These are phyloP conservation scores for Myotis myotis DNA, from an alignment of 2,797 vertebrate genomes.

Conservation along the genomic window DNA sequence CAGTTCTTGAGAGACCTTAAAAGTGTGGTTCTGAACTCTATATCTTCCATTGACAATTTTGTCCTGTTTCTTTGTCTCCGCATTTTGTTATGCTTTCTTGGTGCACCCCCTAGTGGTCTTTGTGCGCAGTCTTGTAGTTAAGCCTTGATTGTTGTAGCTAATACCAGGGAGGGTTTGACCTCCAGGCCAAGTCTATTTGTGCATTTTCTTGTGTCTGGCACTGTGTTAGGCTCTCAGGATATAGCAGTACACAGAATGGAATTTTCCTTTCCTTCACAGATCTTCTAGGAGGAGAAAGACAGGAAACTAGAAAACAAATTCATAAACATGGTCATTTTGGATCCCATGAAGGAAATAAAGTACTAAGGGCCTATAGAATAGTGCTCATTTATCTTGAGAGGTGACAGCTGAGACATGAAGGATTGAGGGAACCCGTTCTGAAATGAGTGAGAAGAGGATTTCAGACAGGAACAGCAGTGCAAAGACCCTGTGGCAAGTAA, in stretches of 20 bases:
- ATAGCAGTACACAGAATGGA: not conserved
- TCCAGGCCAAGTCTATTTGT: too few species aligned
- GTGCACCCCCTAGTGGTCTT: too few species aligned
- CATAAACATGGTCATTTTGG: not conserved
- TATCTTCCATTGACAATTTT: too few species aligned
- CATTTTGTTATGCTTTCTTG: too few species aligned
- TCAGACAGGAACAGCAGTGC: not conserved
- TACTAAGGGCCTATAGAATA: not conserved
- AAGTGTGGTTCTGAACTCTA: too few species aligned
- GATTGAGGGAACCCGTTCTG: not conserved
- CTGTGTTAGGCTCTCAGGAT: not conserved
- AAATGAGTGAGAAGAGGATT: not conserved
- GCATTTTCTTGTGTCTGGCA: not conserved
- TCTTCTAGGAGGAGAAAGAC: not conserved
- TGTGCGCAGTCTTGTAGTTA: too few species aligned
- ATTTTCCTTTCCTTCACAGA: not conserved
- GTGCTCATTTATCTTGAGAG: not conserved
- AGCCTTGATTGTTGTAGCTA: too few species aligned
- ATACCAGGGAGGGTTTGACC: too few species aligned
- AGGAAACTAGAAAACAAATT: not conserved
- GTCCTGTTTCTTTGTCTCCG: too few species aligned
- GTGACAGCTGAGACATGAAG: not conserved
- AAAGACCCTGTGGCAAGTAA: not conserved
- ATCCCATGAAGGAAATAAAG: not conserved
- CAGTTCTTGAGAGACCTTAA: too few species aligned